Base-by-base conservation (phyloP, 2,888 invertebrate species). In the Drosophila sordidapex region DNA sequence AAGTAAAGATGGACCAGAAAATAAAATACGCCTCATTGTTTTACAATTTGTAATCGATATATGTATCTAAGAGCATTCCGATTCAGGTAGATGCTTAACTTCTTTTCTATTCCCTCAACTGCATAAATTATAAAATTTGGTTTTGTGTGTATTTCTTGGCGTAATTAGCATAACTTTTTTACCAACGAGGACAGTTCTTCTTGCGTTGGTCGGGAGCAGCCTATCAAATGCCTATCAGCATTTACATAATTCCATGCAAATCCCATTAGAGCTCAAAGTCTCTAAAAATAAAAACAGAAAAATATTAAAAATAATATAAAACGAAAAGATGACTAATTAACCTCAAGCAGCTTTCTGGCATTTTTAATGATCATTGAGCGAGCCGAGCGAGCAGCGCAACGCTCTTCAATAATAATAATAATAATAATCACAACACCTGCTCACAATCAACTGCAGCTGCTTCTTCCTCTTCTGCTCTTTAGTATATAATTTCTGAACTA, bases 241-340 rank as follows among this genome's bases (percentile, higher is more conserved):
- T 87, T 87, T 90, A 72, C 87, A 87, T 87, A 87, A 87, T 87
- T 84, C 88, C 57, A 87, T 78, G 78, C 77, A 84, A 89, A 74
- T 74, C 70, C 89, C 89, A 86, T 86, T 86, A 86, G 89, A 74
- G 66, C 63, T 43, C 15, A 49, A 49, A 46, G 49, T 36, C 64
- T 43, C 62, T 70, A 77, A 62, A 64, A 62, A 58, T 70, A 74
- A 71, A 60, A 62, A 49, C 70, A 66, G 6, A n/a, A 15, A 46
- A 25, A 43, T 11, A 15, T 36, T 10, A 2, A 4, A 15, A 46
- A 25, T 46, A 46, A 15, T 46, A 25, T 35, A 5, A 40, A 31
- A 38, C 33, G 38, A 13, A 63, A 77, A 81, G 72, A 87, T 82
- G 86, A 87, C 88, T 88, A 88, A 88, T 88, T 90, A 88, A 82